Base-by-base conservation (phyloP, 2,797 vertebrate species). In the Remorina albescens region DNA sequence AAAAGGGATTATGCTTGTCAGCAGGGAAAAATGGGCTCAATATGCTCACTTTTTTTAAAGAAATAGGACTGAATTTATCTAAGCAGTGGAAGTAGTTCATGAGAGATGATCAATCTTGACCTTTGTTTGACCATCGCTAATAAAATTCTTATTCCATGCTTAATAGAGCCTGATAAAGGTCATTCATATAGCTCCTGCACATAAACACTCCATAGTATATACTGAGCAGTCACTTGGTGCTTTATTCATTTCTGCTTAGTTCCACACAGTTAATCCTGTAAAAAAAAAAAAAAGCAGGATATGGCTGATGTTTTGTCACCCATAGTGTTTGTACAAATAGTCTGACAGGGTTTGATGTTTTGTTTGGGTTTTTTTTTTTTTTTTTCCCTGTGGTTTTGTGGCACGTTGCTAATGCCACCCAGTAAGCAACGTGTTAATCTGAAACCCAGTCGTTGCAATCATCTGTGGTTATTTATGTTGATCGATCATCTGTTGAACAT, bases 1-100 rank as follows among this genome's bases (percentile, higher is more conserved):
- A 63, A 86, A 75, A 76, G 65, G 91, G 91, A 94, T 94, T 93
- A 93, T 26, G 64, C 81, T 87, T 89, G 89, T 91, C 83, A 73
- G 78, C 39, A 68, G 67, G 28, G 34, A 26, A 79, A 73, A 73
- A 74, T 1, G 1, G 56, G 73, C 69, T 68, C 66, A 66, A 82
- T 73, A 89, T 82, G 75, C 64, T 87, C 41, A 7, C 67, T 80
- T 74, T 65, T 65, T 58, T 46, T 41, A 26, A 18, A 55, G 37
- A 66, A 82, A 59, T 60, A 18, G 21, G 47, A 25, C 56, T 47
- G 56, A 61, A 71, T 74, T 82, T 75, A 78, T 83, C 62, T 74
- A 83, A 88, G 74, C 60, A 55, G 54, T 28, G 56, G 62, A 76
- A 72, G 47, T 42, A 36, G 72, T 71, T 81, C 56, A 69, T 26